Conservation (phyloP, 2,113 vertebrate species). For the Pungitius pungitius region DNA sequence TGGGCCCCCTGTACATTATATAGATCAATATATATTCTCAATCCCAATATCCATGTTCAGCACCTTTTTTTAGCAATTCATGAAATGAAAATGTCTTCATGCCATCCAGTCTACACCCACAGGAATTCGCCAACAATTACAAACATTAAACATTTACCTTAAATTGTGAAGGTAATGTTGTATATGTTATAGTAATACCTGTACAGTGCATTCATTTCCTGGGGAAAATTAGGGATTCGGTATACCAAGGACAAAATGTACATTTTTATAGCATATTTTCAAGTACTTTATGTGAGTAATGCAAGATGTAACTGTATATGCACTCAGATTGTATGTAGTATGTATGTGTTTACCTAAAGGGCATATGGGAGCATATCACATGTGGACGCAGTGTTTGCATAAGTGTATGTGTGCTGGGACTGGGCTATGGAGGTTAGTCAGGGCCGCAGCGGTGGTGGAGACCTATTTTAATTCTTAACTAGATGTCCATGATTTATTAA, state of each 20-base stretch:
- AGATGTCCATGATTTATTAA: conserved; percentile 93
- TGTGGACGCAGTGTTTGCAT: not conserved
- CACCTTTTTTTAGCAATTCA: not conserved
- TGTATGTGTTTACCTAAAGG: conserved; percentile 4
- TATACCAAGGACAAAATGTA: not conserved
- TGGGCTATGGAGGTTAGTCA: conserved; percentile 78
- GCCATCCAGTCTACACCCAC: not conserved
- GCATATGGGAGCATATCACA: conserved; percentile 3
- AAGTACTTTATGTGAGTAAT: not conserved
- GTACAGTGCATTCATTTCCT: too few species aligned
- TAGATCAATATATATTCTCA: too few species aligned
- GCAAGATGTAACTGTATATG: not conserved
- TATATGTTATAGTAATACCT: too few species aligned
- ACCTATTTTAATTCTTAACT: conserved; percentile 93
- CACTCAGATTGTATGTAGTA: not conserved
- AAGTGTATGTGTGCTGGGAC: conserved; percentile 16
- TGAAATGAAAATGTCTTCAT: not conserved
- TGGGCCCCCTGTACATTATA: too few species aligned
- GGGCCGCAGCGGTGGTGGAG: conserved; percentile 69
- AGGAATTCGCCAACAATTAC: not conserved
- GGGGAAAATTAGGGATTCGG: too few species aligned
- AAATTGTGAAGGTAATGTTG: not conserved
- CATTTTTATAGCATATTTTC: conserved; percentile 24
- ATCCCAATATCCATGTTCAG: not conserved
- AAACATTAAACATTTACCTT: not conserved